Evolutionary conservation across 1,140 invertebrate species (phyloP).

Genomic region (Andrena cerasifolii): DNA sequence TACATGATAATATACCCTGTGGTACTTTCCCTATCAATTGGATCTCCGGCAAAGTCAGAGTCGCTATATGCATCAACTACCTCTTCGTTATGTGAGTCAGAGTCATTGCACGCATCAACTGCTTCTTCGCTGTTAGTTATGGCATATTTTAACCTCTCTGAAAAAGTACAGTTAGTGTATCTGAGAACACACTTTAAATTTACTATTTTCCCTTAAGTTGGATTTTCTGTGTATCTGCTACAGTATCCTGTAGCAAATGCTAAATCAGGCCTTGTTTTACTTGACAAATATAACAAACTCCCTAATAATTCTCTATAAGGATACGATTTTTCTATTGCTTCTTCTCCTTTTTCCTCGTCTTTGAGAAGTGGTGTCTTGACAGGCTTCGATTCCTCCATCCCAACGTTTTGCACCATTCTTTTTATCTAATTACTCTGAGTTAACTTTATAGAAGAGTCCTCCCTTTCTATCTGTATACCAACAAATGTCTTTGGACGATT

Average conservation of each 20-base stretch:
- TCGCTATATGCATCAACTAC: neutral
- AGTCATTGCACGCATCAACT: neutral
- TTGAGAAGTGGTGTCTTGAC: neutral
- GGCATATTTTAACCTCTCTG: neutral
- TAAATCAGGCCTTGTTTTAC: conserved; percentile 9
- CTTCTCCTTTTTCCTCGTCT: neutral
- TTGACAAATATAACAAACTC: conserved; percentile 1
- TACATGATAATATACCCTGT: conserved; percentile 7
- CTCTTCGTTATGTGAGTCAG: neutral
- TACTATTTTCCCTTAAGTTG: neutral
- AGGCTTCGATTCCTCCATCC: conserved; percentile 21
- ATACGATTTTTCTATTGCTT: neutral
- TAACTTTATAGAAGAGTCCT: neutral
- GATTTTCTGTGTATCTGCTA: neutral
- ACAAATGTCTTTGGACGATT: neutral
- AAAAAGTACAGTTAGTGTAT: neutral
- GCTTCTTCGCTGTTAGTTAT: neutral
- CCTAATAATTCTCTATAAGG: neutral
- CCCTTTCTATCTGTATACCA: neutral
- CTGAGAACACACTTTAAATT: neutral
- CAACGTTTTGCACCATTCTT: neutral
- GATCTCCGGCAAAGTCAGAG: neutral
- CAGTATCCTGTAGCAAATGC: neutral
- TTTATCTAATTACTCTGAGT: neutral
- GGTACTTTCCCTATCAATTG: neutral